phyloP scores from a whole-genome alignment of 1,140 invertebrate genomes.

The Trachelipus rathkii region DNA sequence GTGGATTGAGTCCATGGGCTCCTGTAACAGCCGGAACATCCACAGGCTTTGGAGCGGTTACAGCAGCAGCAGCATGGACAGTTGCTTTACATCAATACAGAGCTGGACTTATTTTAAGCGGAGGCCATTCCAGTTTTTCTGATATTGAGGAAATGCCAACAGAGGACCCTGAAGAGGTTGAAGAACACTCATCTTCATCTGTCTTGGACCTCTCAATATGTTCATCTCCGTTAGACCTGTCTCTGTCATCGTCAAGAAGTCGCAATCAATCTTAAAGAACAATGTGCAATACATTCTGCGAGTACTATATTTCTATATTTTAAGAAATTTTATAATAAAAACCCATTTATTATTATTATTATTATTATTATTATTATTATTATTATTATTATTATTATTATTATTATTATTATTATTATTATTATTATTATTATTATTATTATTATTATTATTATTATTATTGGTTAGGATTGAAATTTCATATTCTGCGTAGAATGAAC shows the following conservation, averaged over 20 bases:
- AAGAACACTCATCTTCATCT: neutral
- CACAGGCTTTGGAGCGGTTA: constrained; percentile 13
- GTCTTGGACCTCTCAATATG: constrained; percentile 26
- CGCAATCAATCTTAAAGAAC: neutral
- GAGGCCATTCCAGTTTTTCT: neutral
- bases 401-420: too few relatives aligned
- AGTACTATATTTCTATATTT: too few relatives aligned
- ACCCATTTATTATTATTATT: too few relatives aligned
- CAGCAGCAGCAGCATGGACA: constrained; percentile 34
- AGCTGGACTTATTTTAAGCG: constrained; percentile 10
- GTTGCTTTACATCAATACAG: constrained; percentile 33
- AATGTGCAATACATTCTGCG: too few relatives aligned
- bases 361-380: too few relatives aligned
- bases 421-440: too few relatives aligned
- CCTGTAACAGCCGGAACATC: constrained; percentile 4
- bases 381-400: too few relatives aligned
- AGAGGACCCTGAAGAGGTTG: neutral
- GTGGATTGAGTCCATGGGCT: constrained; percentile 28
- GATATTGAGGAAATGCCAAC: constrained; percentile 11
- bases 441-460: too few relatives aligned
- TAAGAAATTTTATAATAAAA: too few relatives aligned
- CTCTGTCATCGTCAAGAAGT: constrained; percentile 24
- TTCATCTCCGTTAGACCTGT: constrained; percentile 26
- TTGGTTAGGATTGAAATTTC: too few relatives aligned
- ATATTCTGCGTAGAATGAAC: too few relatives aligned